These are phyloP conservation scores for Tragelaphus buxtoni DNA, from an alignment of 2,113 vertebrate species.

Conservation along the genomic window DNA sequence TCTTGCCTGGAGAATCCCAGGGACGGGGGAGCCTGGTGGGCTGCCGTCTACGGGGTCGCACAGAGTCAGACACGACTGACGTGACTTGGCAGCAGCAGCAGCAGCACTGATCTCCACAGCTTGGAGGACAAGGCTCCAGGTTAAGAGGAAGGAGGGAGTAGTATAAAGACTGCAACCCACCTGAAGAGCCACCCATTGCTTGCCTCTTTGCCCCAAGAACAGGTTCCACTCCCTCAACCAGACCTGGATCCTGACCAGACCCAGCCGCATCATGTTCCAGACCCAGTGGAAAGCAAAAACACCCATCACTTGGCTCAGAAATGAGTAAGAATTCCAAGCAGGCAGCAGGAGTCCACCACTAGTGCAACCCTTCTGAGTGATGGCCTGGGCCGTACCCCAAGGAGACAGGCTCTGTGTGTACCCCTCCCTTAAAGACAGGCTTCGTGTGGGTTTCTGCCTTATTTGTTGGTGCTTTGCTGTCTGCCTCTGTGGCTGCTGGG, in stretches of 20 bases:
- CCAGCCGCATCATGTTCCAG: not conserved
- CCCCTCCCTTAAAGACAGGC: not conserved
- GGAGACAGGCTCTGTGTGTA: not conserved
- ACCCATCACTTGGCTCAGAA: not conserved
- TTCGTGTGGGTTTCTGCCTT: not conserved
- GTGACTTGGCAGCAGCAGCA: too few species aligned
- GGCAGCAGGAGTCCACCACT: not conserved
- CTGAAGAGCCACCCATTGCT: not conserved
- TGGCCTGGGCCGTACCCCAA: not conserved
- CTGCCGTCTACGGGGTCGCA: too few species aligned
- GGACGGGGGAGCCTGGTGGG: too few species aligned
- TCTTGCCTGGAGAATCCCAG: too few species aligned
- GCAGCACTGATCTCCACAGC: slow-evolving; percentile 63
- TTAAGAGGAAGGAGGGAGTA: not conserved
- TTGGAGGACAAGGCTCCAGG: slow-evolving; percentile 29
- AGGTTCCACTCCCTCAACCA: not conserved
- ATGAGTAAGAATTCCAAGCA: not conserved
- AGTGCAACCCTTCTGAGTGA: not conserved
- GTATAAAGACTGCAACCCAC: not conserved
- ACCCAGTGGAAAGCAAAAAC: not conserved
- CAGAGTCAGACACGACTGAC: too few species aligned
- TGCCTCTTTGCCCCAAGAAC: not conserved
- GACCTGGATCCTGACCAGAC: not conserved
- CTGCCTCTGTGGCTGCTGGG: not conserved
- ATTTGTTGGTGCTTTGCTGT: not conserved